Conservation (phyloP, 35 echinoderm and acorn worm species). For the Heliocidaris tuberculata region DNA sequence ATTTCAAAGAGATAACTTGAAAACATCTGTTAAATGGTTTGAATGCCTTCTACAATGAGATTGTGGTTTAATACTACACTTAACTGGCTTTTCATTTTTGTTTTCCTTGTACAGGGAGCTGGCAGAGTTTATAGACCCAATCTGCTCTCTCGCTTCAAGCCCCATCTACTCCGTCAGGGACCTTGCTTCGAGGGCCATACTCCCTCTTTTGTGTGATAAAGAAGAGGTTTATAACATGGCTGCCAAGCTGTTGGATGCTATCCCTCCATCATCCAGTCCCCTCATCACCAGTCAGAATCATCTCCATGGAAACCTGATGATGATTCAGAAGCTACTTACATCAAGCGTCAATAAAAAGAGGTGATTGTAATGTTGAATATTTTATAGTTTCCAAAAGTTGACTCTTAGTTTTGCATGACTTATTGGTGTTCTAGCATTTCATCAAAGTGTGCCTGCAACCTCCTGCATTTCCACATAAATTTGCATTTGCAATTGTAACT, state of each 20-base stretch:
- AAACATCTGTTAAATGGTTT: no score
- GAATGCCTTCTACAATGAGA: no score
- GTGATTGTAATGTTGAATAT: slow-evolving; percentile 36
- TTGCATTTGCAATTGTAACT: background rate
- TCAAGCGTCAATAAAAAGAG: slow-evolving; percentile 43
- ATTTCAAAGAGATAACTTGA: no score
- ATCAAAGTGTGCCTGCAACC: no score
- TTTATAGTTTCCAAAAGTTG: background rate
- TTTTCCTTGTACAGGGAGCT: slow-evolving; percentile 48
- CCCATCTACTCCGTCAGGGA: slow-evolving; percentile 72
- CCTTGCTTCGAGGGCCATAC: slow-evolving; percentile 71
- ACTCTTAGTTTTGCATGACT: no score
- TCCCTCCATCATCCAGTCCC: slow-evolving; percentile 38
- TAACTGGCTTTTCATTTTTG: background rate
- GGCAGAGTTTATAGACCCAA: slow-evolving; percentile 53
- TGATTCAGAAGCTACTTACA: slow-evolving; percentile 65
- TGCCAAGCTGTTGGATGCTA: slow-evolving; percentile 27
- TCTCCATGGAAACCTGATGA: slow-evolving; percentile 78
- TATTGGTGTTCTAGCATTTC: no score
- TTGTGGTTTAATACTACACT: background rate
- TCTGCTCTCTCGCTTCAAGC: slow-evolving; percentile 58
- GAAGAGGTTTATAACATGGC: slow-evolving; percentile 14
- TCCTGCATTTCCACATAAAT: no score
- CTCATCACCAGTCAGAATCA: slow-evolving; percentile 52
- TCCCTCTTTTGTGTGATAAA: slow-evolving; percentile 65